These are phyloP conservation scores for Jaculus jaculus DNA, from an alignment of 2,113 vertebrate genomes.

Conservation along the genomic window DNA sequence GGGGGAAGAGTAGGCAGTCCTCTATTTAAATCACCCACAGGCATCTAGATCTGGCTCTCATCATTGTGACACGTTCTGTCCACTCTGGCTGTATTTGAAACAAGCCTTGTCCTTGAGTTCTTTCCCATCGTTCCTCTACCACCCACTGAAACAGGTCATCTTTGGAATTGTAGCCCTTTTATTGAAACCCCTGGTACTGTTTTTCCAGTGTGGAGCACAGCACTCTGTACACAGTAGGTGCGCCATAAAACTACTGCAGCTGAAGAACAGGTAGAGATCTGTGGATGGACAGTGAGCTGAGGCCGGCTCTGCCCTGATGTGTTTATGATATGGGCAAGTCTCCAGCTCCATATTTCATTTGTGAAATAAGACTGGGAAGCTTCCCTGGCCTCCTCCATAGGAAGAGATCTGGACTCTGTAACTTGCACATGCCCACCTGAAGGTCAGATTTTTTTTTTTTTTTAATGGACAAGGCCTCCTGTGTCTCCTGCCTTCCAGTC, in stretches of 20 bases:
- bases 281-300: neutral
- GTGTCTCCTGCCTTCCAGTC: neutral
- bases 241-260: accelerated
- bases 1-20: neutral
- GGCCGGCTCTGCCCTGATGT: neutral
- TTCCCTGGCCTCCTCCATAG: neutral
- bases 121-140: neutral
- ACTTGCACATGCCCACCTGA: neutral
- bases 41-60: neutral
- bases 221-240: neutral
- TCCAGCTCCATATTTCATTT: neutral
- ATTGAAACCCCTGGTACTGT: neutral
- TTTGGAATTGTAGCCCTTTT: neutral
- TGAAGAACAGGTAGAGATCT: neutral
- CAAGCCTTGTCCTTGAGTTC: neutral
- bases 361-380: neutral
- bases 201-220: neutral
- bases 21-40: neutral
- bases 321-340: neutral
- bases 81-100: neutral
- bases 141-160: neutral
- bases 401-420: neutral
- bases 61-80: neutral
- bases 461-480: neutral
- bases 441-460: neutral